Evolutionary conservation across 1,140 invertebrate genomes (phyloP).

Genomic region (Hirudo medicinalis): DNA sequence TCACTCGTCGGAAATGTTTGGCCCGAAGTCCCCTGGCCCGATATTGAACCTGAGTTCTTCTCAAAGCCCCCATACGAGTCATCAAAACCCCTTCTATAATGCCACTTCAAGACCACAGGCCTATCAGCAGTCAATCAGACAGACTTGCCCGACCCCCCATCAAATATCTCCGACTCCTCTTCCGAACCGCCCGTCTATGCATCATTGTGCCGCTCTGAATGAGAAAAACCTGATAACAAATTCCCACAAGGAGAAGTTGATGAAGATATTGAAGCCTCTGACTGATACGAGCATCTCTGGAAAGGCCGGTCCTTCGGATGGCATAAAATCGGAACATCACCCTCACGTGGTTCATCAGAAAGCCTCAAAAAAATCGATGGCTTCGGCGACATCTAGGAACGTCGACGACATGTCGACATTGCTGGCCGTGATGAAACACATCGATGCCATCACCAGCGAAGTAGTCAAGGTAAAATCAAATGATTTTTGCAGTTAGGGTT

Average conservation of each 20-base stretch:
- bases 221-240: neutral
- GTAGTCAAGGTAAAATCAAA: neutral
- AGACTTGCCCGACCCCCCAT: neutral
- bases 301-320: neutral
- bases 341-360: neutral
- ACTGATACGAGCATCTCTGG: neutral
- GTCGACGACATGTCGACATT: constrained; percentile 6
- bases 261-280: constrained; percentile 1
- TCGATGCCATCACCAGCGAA: constrained; percentile 5
- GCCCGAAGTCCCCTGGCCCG: neutral
- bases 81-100: neutral
- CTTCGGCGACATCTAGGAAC: neutral
- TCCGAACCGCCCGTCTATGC: neutral
- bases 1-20: neutral
- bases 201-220: neutral
- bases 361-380: neutral
- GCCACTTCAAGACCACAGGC: neutral
- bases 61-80: constrained; percentile 2
- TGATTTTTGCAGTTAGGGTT: neutral
- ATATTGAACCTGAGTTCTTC: constrained; percentile 3
- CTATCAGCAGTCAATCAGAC: neutral
- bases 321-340: constrained; percentile 1
- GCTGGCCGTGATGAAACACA: constrained; percentile 1
- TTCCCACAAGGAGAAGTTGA: constrained; percentile 4
- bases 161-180: neutral